These are phyloP conservation scores for Cephus cinctus DNA, from an alignment of 1,140 invertebrate genomes.

Conservation along the genomic window DNA sequence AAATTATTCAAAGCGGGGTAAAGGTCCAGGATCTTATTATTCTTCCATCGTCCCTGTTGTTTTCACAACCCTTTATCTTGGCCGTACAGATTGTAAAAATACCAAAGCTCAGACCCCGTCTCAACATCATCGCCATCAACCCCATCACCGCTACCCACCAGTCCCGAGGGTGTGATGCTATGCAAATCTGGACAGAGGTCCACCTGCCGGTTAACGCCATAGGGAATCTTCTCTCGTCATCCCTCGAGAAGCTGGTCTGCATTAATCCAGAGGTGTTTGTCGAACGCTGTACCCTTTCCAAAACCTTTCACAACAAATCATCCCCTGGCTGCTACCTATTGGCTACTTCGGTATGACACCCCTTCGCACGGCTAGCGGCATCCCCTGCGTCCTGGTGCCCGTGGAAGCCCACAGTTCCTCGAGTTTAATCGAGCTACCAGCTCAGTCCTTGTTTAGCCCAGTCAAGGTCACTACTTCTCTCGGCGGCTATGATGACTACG, in stretches of 20 bases:
- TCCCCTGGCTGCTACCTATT: too few species aligned
- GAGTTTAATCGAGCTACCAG: too few species aligned
- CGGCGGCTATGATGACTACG: too few species aligned
- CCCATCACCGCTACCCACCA: neutral
- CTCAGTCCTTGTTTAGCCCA: too few species aligned
- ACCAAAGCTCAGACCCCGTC: too few species aligned
- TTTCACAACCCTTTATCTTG: conserved; percentile 6
- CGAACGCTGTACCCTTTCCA: neutral
- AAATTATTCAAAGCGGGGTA: conserved; percentile 1
- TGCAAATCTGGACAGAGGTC: neutral
- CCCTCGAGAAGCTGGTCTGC: conserved; percentile 1
- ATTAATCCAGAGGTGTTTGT: conserved; percentile 3
- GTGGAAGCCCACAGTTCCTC: too few species aligned
- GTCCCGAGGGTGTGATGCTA: conserved; percentile 6
- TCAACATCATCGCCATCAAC: too few species aligned
- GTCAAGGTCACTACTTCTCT: too few species aligned
- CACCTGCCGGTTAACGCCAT: conserved; percentile 1
- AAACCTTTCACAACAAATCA: conserved; percentile 4
- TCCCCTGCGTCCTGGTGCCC: too few species aligned
- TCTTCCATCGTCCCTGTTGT: conserved; percentile 3
- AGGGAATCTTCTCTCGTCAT: conserved; percentile 1
- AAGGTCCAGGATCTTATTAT: conserved; percentile 2
- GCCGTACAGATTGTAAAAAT: conserved; percentile 6
- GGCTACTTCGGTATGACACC: too few species aligned
- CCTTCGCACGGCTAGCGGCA: too few species aligned